Base-by-base conservation (phyloP, 2,113 vertebrate species). In the Etheostoma spectabile region DNA sequence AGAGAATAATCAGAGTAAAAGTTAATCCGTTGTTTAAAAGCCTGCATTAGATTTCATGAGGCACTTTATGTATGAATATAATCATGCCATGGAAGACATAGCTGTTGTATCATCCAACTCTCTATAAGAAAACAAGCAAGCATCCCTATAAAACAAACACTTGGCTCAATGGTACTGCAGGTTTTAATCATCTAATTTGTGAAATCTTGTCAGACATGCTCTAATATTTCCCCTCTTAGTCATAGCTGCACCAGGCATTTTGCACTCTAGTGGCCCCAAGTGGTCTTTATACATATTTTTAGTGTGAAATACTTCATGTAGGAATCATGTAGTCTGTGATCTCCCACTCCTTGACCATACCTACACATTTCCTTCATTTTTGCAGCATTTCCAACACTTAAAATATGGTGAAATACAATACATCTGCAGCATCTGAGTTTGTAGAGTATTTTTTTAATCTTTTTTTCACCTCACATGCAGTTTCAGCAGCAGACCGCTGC, bases 401-500 rank as follows among this genome's bases (percentile, higher is more conserved):
- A 51, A 27, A 51, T 21, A 48, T 16, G 11, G 14, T 11, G 1
- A 11, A 48, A 60, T 33, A 13, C 11, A 35, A 11, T n/a, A 24
- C 71, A 33, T 46, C 5, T 56, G 2, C 8, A 48, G 51, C 19
- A 56, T 64, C 5, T 65, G 30, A 10, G 38, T 64, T 46, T 22
- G 42, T 10, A 16, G 6, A 2, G 3, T 18, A 18, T n/a, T 30
- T 30, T 30, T 33, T 22, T 19, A 19, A 74, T 7, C 8, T 19
- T n/a, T 30, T 33, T 24, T 19, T 35, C 48, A 7, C 33, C 35
- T 72, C 2, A 46, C 49, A 13, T 69, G n/a, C 74, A 63, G 53
- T 68, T 30, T 33, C 82, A 57, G 82, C 33, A 2, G 6, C 88
- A 82, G 96, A 89, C 15, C 83, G 46, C 14, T 98, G 97, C 84